phyloP scores from a whole-genome alignment of 2,888 invertebrate genomes.

The Nomada hirtipes region DNA sequence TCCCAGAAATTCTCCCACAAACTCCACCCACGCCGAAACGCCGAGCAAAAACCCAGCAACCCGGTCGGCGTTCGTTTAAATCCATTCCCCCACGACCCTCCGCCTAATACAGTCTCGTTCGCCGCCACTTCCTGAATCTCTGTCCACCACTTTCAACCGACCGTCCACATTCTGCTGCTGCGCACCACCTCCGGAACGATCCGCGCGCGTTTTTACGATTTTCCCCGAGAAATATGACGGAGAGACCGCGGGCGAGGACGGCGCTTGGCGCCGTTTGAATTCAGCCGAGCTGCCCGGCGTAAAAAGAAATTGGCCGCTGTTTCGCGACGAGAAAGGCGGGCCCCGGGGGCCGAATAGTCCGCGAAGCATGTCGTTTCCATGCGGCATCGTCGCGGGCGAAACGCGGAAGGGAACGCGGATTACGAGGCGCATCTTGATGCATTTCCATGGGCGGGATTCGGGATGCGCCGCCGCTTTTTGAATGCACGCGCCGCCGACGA shows the following conservation, averaged over 20 bases:
- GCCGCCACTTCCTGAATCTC: slow-evolving; percentile 21
- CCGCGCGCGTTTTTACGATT: slow-evolving; percentile 12
- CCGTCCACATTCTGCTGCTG: background rate
- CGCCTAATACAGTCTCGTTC: slow-evolving; percentile 8
- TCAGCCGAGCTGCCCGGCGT: slow-evolving; percentile 35
- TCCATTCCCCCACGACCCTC: background rate
- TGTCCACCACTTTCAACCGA: background rate
- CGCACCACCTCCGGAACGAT: background rate
- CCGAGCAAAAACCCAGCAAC: background rate
- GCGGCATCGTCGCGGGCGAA: slow-evolving; percentile 48
- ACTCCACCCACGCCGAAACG: no score
- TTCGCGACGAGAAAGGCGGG: slow-evolving; percentile 15
- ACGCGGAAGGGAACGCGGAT: slow-evolving; percentile 45
- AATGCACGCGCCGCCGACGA: slow-evolving; percentile 24
- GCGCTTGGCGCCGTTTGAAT: slow-evolving; percentile 45
- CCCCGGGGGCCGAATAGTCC: background rate
- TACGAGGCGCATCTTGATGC: slow-evolving; percentile 54
- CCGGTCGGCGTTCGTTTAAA: background rate
- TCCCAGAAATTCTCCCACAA: no score
- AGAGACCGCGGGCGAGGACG: background rate
- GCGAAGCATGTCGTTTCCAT: slow-evolving; percentile 64
- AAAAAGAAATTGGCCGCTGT: slow-evolving; percentile 55
- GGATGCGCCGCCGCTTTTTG: slow-evolving; percentile 21
- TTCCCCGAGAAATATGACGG: slow-evolving; percentile 4
- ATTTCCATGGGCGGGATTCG: slow-evolving; percentile 35